Evolutionary conservation across 2,113 vertebrate species (phyloP), one percentile per base, ranked within the genome.

Genomic region (Phylloscopus trochiloides): DNA sequence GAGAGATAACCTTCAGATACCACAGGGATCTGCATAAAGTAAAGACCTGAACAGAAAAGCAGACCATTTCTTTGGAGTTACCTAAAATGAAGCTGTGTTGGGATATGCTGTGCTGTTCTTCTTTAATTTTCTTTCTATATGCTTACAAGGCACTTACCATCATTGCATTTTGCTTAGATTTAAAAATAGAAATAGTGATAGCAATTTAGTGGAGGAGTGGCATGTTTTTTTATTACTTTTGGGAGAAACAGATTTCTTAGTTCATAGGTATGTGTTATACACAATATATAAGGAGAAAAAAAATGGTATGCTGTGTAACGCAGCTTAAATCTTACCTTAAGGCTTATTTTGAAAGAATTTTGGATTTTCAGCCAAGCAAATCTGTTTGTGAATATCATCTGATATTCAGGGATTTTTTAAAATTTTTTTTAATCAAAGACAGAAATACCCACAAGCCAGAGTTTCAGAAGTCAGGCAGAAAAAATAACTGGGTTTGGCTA

Each of bases 121-220:
- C 38, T 79, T 5, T 54, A 61, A 17, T 89, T 92, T 81, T 89
- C 62, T 80, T 81, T 57, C 32, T 42, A 3, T 45, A n/a, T 61
- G 19, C 42, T 96, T 92, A 50, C 8, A 78, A 48, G 25, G 45
- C 36, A 65, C 6, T 88, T 65, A 47, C 1, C 20, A 47, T 57
- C 20, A 22, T 42, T 43, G 14, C 17, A 77, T 76, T 92, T 88
- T 88, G 20, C 59, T 89, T 82, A 51, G 54, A 29, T 91, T 72
- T 92, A 82, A 76, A 95, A 86, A 76, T 17, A 86, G 54, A 92
- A 92, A 58, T 22, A 85, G 25, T 42, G 50, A 57, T 59, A 75
- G 20, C 22, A 77, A 31, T 38, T 58, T 61, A 9, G n/a, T 7
- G 5, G 4, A 4, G 0, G 6, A 4, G 9, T 20, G 3, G 9